Evolutionary conservation across 1,140 invertebrate species (phyloP).

Genomic region (Aplysia californica): DNA sequence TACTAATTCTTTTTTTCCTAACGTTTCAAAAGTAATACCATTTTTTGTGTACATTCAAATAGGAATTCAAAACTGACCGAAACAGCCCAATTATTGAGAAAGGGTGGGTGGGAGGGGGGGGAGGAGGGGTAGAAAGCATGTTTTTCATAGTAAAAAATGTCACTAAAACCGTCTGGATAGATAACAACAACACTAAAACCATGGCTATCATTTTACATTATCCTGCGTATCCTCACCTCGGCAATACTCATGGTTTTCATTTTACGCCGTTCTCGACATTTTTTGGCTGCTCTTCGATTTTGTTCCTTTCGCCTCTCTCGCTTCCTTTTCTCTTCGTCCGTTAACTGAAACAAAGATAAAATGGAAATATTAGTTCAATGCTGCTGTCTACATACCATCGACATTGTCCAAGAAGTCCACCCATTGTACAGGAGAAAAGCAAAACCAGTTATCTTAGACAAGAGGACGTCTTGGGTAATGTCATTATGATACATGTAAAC

Average conservation of each 20-base stretch:
- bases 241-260: not conserved
- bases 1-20: too few relatives aligned
- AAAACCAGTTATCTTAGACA: not conserved
- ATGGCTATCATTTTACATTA: not conserved
- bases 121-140: too few relatives aligned
- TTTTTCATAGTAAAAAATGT: too few relatives aligned
- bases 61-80: too few relatives aligned
- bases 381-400: not conserved
- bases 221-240: slow-evolving; percentile 10
- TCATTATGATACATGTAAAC: not conserved
- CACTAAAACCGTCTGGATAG: too few relatives aligned
- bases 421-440: not conserved
- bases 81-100: too few relatives aligned
- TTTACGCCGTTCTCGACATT: slow-evolving; percentile 33
- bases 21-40: too few relatives aligned
- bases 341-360: slow-evolving; percentile 19
- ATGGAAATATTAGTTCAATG: not conserved
- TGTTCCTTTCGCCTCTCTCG: slow-evolving; percentile 34
- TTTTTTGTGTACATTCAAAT: too few relatives aligned
- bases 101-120: too few relatives aligned
- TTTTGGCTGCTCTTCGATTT: slow-evolving; percentile 33
- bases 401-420: too few relatives aligned
- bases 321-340: slow-evolving; percentile 35
- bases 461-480: too few relatives aligned
- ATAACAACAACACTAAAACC: not conserved